Evolutionary conservation across 2,888 invertebrate genomes (phyloP).

Genomic region (Pseudococcus viburni): DNA sequence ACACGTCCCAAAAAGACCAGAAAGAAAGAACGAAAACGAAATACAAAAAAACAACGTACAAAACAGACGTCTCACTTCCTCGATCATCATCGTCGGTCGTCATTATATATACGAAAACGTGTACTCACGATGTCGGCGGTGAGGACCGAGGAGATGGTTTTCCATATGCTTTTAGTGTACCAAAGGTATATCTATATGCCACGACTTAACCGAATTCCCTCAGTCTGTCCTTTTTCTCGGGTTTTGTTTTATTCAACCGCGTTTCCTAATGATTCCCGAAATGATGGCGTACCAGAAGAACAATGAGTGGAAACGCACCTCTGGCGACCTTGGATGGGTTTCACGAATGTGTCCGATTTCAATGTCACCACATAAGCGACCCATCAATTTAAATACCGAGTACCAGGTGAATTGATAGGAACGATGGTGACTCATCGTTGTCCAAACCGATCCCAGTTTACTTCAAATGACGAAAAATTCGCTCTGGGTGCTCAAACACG

Average conservation of each 20-base stretch:
- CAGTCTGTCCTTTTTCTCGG: not conserved
- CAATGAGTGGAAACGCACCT: conserved; percentile 20
- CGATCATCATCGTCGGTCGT: conserved; percentile 6
- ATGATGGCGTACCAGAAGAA: not conserved
- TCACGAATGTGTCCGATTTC: conserved; percentile 38
- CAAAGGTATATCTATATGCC: not conserved
- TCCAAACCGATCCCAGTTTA: not conserved
- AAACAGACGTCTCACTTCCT: conserved; percentile 14
- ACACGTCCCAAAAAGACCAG: conserved; percentile 14
- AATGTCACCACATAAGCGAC: conserved; percentile 8
- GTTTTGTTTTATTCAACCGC: conserved; percentile 7
- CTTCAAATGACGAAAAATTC: too few relatives aligned
- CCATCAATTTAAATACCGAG: not conserved
- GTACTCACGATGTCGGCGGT: conserved; percentile 11
- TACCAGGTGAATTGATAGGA: not conserved
- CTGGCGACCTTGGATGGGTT: conserved; percentile 24
- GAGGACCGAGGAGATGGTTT: not conserved
- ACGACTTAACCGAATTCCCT: not conserved
- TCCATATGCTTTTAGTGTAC: not conserved
- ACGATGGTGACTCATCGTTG: not conserved
- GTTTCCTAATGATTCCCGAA: conserved; percentile 2
- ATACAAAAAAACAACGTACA: not conserved
- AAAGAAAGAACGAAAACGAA: not conserved
- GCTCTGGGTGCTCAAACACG: too few relatives aligned
- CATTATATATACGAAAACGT: not conserved